Base-by-base conservation (phyloP, 2,888 invertebrate species). In the Nemoura dubitans region DNA sequence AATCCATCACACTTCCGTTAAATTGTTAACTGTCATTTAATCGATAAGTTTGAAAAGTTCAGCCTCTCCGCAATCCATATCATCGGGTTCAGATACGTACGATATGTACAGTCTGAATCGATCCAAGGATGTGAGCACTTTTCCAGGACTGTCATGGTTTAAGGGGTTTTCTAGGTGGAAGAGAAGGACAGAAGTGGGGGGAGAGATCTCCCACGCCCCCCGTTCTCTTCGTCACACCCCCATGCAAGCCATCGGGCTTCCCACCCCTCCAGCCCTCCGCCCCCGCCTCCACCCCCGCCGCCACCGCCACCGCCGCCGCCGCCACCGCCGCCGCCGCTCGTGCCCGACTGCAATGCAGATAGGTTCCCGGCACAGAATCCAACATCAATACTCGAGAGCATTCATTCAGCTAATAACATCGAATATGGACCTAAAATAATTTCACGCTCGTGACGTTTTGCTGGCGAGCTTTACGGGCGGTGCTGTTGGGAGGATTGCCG, bases 291-390 rank as follows among this genome's bases (percentile, higher is more conserved):
- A 28, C 80, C 28, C 7, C 21, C 82, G 36, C n/a, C 82, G 36
- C 29, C 30, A 30, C 16, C 36, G 26, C 78, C 21, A 21, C 83
- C 83, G 36, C 36, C 36, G 36, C 36, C 36, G 36, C 36, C 36
- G 10, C 83, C 83, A 6, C 25, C 59, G 42, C 43, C 83, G 83
- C 83, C 42, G 30, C 3, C 82, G 82, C 43, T 43, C 14, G 83
- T 43, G 42, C 83, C 83, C 76, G 84, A 84, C 84, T 84, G 84
- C 84, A 84, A 84, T 84, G 84, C 84, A 84, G 84, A 84, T 84
- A 28, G 84, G 83, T 83, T 42, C 83, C 26, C 43, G 76, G 84
- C 27, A 84, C 84, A 84, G 84, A 59, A 84, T 84, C 84, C 84
- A 59, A 84, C 84, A 76, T 84, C 84, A 84, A 84, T 84, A 84